Conservation (phyloP, 2,888 invertebrate species). For the Crematogaster levior region DNA sequence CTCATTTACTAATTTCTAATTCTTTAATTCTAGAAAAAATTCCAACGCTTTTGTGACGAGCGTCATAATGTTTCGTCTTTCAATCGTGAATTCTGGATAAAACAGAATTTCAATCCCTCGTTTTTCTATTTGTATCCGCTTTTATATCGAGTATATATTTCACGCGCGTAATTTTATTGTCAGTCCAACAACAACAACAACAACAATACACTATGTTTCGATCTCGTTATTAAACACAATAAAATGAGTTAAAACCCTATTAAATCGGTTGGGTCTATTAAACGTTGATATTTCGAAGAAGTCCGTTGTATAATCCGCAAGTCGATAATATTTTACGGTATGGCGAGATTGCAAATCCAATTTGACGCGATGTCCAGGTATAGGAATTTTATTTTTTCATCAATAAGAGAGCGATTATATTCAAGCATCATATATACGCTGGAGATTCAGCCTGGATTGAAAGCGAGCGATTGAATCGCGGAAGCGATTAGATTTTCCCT, state of each 20-base stretch:
- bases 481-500: conserved; percentile 49
- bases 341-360: conserved; percentile 40
- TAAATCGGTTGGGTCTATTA: conserved; percentile 25
- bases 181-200: too few species aligned
- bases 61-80: not conserved
- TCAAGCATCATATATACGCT: conserved; percentile 27
- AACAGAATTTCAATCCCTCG: not conserved
- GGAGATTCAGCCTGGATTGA: conserved; percentile 33
- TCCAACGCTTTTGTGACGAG: not conserved
- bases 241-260: conserved; percentile 8
- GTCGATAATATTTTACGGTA: conserved; percentile 24
- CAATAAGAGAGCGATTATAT: conserved; percentile 36
- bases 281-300: conserved; percentile 32
- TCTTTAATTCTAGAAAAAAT: not conserved
- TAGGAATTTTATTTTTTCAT: conserved; percentile 39
- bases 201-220: not conserved
- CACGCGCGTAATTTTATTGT: not conserved
- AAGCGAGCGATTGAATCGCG: conserved; percentile 45
- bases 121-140: not conserved
- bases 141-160: not conserved
- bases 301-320: conserved; percentile 5
- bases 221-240: conserved; percentile 15
- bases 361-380: conserved; percentile 31
- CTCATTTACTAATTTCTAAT: not conserved
- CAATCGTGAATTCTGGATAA: not conserved